These are phyloP conservation scores for Tiaroga cobitis DNA, from an alignment of 2,797 vertebrate genomes.

Conservation along the genomic window DNA sequence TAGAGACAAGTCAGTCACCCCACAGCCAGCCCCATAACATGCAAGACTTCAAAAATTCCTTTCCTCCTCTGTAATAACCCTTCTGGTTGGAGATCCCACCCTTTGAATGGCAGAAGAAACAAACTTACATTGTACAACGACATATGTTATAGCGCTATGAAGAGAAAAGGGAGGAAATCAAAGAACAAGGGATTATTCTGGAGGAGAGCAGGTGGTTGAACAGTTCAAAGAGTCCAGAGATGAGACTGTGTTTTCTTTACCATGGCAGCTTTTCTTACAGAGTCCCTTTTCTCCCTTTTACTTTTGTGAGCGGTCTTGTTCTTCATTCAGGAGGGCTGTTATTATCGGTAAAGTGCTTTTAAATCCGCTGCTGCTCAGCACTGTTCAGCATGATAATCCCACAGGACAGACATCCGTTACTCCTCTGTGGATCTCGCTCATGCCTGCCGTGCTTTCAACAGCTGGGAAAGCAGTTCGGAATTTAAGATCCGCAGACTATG, in stretches of 20 bases:
- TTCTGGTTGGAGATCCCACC: conserved; percentile 8
- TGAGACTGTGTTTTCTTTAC: conserved; percentile 73
- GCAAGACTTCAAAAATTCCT: conserved; percentile 33
- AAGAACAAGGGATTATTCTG: conserved; percentile 39
- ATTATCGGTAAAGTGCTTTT: conserved; percentile 84
- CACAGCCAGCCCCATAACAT: background rate
- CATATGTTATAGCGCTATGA: conserved; percentile 27
- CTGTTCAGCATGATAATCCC: conserved; percentile 79
- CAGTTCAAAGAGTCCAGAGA: conserved; percentile 71
- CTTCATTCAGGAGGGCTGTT: conserved; percentile 67
- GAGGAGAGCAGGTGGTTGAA: conserved; percentile 72
- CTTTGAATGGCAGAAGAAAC: conserved; percentile 46
- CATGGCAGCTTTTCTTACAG: conserved; percentile 17
- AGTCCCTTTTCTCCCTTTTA: conserved; percentile 6
- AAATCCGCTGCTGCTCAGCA: conserved; percentile 77
- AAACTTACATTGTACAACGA: conserved; percentile 40
- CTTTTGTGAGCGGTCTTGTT: conserved; percentile 34
- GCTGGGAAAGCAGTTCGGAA: conserved; percentile 81
- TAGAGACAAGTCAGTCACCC: conserved; percentile 29
- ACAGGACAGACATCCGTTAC: conserved; percentile 77
- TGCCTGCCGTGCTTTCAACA: conserved; percentile 78
- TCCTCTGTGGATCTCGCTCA: conserved; percentile 73
- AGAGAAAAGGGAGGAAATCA: conserved; percentile 21
- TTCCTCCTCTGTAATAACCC: conserved; percentile 24
- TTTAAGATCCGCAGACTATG: conserved; percentile 59